Evolutionary conservation across 2,888 invertebrate species (phyloP).

Genomic region (Rhamnusium bicolor): DNA sequence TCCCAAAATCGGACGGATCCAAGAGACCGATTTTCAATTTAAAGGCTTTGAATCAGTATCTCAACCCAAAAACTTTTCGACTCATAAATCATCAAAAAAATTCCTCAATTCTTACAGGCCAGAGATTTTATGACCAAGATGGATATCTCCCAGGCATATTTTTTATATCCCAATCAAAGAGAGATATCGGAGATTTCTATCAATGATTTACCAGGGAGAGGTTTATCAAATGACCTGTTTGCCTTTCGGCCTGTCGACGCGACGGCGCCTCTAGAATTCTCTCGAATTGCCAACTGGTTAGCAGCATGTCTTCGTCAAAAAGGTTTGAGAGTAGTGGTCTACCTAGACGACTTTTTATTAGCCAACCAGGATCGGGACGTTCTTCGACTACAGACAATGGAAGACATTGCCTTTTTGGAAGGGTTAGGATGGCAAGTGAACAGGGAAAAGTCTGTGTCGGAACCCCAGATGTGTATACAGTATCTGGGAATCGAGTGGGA

Average conservation of each 20-base stretch:
- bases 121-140: constrained; percentile 35
- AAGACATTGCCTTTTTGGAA: constrained; percentile 21
- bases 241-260: no score
- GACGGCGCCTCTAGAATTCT: no score
- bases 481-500: constrained; percentile 42
- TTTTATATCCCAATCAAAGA: constrained; percentile 41
- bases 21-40: constrained; percentile 43
- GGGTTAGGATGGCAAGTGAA: constrained; percentile 37
- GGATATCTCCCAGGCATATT: constrained; percentile 40
- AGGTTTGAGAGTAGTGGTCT: no score
- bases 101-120: constrained; percentile 36
- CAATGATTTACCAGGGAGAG: constrained; percentile 28
- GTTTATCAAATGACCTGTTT: constrained; percentile 45
- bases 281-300: not conserved
- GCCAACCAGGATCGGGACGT: not conserved
- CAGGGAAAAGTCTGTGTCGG: constrained; percentile 27
- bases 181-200: constrained; percentile 40
- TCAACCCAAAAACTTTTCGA: constrained; percentile 37
- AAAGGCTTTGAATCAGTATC: constrained; percentile 37
- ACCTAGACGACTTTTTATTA: not conserved
- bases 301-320: not conserved
- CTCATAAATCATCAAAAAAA: constrained; percentile 35
- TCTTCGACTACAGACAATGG: not conserved
- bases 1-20: constrained; percentile 38
- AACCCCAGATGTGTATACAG: constrained; percentile 1